Percentiles rank a stretch among this genome's conserved stretches.
Evolutionary conservation across 2,797 vertebrate genomes (phyloP).

Genomic region (Pseudochirops cupreus): DNA sequence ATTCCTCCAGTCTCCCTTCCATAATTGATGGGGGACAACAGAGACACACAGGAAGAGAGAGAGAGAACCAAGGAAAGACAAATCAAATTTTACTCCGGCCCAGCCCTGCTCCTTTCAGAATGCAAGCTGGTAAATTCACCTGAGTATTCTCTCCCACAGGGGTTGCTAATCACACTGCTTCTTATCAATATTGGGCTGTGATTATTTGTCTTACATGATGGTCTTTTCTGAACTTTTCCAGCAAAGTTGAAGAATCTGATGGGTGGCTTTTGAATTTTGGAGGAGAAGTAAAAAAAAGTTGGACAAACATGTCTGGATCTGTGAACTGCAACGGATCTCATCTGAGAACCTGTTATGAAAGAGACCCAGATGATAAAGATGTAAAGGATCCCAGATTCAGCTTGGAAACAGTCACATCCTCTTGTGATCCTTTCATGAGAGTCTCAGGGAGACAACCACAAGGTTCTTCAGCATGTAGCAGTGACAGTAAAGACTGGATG

Average conservation of each 20-base stretch:
- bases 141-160: neutral
- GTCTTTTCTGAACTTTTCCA: neutral
- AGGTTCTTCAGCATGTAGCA: neutral
- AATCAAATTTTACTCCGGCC: neutral
- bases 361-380: neutral
- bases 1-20: neutral
- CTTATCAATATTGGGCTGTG: neutral
- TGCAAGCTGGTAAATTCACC: neutral
- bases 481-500: neutral
- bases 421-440: neutral
- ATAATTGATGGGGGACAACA: neutral
- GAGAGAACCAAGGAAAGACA: neutral
- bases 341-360: neutral
- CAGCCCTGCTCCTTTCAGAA: neutral
- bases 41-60: neutral
- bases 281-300: neutral
- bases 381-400: neutral
- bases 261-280: neutral
- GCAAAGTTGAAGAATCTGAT: neutral
- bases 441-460: neutral
- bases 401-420: neutral
- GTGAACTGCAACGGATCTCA: neutral
- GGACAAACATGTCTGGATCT: neutral
- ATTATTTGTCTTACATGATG: neutral
- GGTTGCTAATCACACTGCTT: neutral